Evolutionary conservation across 1,140 invertebrate genomes (phyloP).

Genomic region (Campodea augens): DNA sequence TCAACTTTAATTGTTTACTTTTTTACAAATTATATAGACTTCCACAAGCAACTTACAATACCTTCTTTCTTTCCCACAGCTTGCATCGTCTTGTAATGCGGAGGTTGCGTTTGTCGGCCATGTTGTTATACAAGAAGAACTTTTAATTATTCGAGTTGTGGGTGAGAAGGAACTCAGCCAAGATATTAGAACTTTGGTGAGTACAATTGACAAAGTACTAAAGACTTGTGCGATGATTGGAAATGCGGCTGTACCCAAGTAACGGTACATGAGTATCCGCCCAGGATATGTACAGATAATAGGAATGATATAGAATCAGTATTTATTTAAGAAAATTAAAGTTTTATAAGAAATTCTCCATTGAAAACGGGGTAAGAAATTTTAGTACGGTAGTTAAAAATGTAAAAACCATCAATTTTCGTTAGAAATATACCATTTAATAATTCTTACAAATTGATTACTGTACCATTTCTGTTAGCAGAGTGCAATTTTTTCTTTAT

Average conservation of each 20-base stretch:
- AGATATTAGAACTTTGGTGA: slow-evolving; percentile 33
- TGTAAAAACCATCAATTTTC: too few species aligned
- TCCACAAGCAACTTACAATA: slow-evolving; percentile 3
- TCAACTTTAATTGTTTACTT: not conserved
- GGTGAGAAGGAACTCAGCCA: slow-evolving; percentile 32
- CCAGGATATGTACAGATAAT: not conserved
- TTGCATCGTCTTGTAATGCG: slow-evolving; percentile 28
- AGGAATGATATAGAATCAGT: not conserved
- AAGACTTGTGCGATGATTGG: not conserved
- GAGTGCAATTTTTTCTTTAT: not conserved
- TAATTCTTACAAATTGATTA: not conserved
- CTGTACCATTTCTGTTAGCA: not conserved
- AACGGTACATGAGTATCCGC: not conserved
- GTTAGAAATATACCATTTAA: too few species aligned
- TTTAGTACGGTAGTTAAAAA: too few species aligned
- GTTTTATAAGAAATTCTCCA: too few species aligned
- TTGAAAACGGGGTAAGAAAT: too few species aligned
- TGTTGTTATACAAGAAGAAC: slow-evolving; percentile 30
- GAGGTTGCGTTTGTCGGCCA: slow-evolving; percentile 31
- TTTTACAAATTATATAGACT: not conserved
- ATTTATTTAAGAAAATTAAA: too few species aligned
- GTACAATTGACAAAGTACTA: too few species aligned
- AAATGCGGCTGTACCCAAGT: not conserved
- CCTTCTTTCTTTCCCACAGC: slow-evolving; percentile 25
- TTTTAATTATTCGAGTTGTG: slow-evolving; percentile 37